phyloP scores from a whole-genome alignment of 2,113 vertebrate genomes.

The Xiphophorus hellerii region DNA sequence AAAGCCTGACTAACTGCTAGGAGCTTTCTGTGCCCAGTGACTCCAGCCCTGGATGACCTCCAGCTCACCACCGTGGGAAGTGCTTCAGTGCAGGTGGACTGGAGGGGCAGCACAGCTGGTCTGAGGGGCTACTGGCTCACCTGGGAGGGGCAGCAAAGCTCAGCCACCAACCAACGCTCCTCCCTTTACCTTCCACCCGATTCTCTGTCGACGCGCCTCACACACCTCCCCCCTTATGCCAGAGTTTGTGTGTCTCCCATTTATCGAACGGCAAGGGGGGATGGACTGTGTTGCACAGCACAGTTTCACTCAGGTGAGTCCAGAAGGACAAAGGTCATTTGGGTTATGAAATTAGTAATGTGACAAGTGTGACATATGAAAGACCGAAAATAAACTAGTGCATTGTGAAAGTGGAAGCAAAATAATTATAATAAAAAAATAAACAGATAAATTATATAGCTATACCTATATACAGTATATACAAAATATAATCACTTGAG shows the following conservation, averaged over 20 bases:
- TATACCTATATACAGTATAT: too few relatives aligned
- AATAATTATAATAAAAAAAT: too few relatives aligned
- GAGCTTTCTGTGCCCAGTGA: slow-evolving; percentile 56
- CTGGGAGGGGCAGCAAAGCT: slow-evolving; percentile 75
- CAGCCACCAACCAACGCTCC: slow-evolving; percentile 45
- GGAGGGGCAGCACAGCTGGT: slow-evolving; percentile 72
- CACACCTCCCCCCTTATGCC: slow-evolving; percentile 65
- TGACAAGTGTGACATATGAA: not conserved
- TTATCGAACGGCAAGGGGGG: slow-evolving; percentile 77
- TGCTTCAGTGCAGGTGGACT: slow-evolving; percentile 82
- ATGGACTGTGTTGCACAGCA: slow-evolving; percentile 81
- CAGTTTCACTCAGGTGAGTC: slow-evolving; percentile 78
- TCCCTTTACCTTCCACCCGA: slow-evolving; percentile 73
- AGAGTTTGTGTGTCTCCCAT: slow-evolving; percentile 86
- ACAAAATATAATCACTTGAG: too few relatives aligned
- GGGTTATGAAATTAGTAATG: not conserved
- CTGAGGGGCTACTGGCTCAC: slow-evolving; percentile 86
- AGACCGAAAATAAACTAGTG: too few relatives aligned
- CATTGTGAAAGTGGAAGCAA: too few relatives aligned
- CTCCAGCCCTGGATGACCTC: slow-evolving; percentile 78
- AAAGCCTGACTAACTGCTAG: not conserved
- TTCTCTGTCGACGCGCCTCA: slow-evolving; percentile 81
- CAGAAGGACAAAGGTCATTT: not conserved
- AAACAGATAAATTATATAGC: too few relatives aligned
- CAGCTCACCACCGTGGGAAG: slow-evolving; percentile 79